A percentile compares a stretch with the other conserved stretches of the same genome.
Conservation (phyloP, 2,888 invertebrate genomes). For the Ceramica pisi region DNA sequence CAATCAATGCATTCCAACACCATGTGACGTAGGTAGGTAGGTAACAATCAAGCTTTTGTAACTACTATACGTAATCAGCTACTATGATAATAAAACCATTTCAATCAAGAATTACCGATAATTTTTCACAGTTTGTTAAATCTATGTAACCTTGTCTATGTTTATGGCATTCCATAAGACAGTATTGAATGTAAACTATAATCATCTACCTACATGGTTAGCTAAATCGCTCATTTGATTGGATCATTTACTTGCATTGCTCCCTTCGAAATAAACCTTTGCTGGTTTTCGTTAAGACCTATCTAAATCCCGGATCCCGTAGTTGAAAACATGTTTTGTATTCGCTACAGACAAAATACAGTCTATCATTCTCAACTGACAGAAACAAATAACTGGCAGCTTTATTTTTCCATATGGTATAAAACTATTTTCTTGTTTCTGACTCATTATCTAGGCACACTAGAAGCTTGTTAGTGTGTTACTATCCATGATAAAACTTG, state of each 20-base stretch:
- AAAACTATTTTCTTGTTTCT: conserved; percentile 11
- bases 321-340: neutral
- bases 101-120: neutral
- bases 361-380: conserved; percentile 2
- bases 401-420: conserved; percentile 13
- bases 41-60: conserved; percentile 18
- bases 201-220: neutral
- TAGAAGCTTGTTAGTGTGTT: conserved; percentile 8
- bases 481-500: conserved; percentile 31
- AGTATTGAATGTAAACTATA: neutral
- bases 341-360: neutral
- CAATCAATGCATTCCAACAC: conserved; percentile 12
- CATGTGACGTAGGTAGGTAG: neutral
- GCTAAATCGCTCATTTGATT: neutral
- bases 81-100: neutral
- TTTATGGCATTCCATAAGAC: neutral
- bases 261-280: too few relatives aligned
- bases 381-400: neutral
- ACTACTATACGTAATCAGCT: neutral
- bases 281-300: neutral
- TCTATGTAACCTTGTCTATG: neutral
- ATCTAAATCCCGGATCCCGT: neutral
- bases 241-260: neutral
- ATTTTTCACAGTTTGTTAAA: conserved; percentile 9
- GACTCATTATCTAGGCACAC: conserved; percentile 30